phyloP scores from a whole-genome alignment of 2,888 invertebrate species.

The Hydropsyche betteni region DNA sequence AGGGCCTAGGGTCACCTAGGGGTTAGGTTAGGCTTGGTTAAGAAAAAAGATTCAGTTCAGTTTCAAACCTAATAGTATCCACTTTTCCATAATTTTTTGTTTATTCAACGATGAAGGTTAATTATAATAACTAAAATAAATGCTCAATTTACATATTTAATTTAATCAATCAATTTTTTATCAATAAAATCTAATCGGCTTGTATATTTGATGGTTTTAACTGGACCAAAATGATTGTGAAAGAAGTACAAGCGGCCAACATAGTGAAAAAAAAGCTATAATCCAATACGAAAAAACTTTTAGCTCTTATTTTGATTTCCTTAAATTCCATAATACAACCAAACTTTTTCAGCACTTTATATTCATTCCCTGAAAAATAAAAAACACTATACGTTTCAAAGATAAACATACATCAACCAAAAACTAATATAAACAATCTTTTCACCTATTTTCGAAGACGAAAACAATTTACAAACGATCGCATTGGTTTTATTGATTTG shows the following conservation, averaged over 20 bases:
- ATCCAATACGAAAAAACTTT: not conserved
- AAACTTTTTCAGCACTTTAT: not conserved
- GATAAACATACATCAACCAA: too few relatives aligned
- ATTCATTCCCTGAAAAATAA: not conserved
- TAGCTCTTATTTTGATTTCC: constrained; percentile 2
- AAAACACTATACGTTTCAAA: not conserved
- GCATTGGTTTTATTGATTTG: not conserved
- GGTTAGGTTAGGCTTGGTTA: too few relatives aligned
- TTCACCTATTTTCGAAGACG: not conserved
- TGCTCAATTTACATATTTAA: too few relatives aligned
- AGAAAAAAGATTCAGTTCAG: too few relatives aligned
- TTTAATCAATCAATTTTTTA: too few relatives aligned
- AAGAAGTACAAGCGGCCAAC: not conserved
- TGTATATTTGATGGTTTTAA: not conserved
- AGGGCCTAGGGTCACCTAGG: too few relatives aligned
- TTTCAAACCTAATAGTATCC: too few relatives aligned
- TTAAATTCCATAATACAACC: not conserved
- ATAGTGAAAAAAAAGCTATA: constrained; percentile 4
- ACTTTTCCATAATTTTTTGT: too few relatives aligned
- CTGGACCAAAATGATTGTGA: constrained; percentile 1
- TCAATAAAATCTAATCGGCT: too few relatives aligned
- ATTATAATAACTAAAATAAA: too few relatives aligned
- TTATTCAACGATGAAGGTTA: too few relatives aligned
- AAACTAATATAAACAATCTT: not conserved
- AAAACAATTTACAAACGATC: not conserved